Conservation (phyloP, 2,888 invertebrate species). For the Ochropleura leucogaster region DNA sequence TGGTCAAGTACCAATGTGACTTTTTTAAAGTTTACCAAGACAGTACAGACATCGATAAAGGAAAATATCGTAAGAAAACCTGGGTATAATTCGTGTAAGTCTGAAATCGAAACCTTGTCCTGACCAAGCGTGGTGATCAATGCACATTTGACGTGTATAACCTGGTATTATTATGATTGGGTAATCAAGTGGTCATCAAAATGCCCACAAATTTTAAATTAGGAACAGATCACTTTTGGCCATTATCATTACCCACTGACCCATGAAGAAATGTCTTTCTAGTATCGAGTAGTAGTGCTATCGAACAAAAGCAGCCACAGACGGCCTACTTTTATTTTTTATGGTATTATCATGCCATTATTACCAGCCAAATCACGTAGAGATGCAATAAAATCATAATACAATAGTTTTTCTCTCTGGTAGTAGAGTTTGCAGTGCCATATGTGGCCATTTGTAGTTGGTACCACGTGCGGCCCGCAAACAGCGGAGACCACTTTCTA, state of each 20-base stretch:
- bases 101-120: too few species aligned
- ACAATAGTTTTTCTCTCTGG: conserved; percentile 55
- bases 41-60: too few species aligned
- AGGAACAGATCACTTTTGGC: neutral
- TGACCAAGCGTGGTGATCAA: too few species aligned
- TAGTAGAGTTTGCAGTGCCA: conserved; percentile 17
- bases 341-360: conserved; percentile 2
- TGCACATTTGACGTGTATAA: too few species aligned
- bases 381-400: conserved; percentile 56
- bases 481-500: conserved; percentile 70
- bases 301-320: conserved; percentile 9
- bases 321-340: conserved; percentile 26
- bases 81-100: too few species aligned
- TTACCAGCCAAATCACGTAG: conserved; percentile 46
- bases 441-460: conserved; percentile 59
- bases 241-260: neutral
- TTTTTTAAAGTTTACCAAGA: too few species aligned
- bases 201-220: neutral
- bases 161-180: neutral
- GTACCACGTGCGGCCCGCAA: conserved; percentile 53
- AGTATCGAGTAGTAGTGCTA: too few species aligned
- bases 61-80: too few species aligned
- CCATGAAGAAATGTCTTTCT: conserved; percentile 5
- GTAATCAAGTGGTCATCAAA: neutral
- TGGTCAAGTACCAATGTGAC: too few species aligned